A percentile compares a stretch with the other conserved stretches of the same genome.
Evolutionary conservation across 2,888 invertebrate genomes (phyloP).

Genomic region (Lasioglossum pauxillum): DNA sequence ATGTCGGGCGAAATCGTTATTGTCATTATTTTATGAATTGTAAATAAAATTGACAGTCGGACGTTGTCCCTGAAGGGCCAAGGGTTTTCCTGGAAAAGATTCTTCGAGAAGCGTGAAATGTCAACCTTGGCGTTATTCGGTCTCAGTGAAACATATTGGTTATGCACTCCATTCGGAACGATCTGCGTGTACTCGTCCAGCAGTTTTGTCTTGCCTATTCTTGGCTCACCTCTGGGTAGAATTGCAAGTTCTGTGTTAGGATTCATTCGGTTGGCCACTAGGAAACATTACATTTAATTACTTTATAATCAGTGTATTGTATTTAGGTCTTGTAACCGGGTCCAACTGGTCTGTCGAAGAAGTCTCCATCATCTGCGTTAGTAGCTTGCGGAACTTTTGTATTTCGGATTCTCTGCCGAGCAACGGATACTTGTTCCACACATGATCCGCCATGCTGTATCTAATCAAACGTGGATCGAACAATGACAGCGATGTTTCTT

Average conservation of each 20-base stretch:
- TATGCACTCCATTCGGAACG: slow-evolving; percentile 82
- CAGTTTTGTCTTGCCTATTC: slow-evolving; percentile 88
- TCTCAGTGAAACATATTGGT: slow-evolving; percentile 81
- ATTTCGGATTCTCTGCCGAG: slow-evolving; percentile 86
- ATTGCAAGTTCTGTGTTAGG: background rate
- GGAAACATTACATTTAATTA: slow-evolving; percentile 22
- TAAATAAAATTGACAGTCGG: background rate
- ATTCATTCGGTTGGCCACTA: background rate
- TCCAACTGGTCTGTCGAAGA: background rate
- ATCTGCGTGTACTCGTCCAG: slow-evolving; percentile 86
- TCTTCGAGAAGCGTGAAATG: background rate
- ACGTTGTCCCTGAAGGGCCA: background rate
- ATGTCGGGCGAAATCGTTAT: too few relatives aligned
- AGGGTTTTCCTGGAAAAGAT: background rate
- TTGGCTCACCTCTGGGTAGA: slow-evolving; percentile 85
- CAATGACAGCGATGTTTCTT: background rate
- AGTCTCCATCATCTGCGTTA: slow-evolving; percentile 64
- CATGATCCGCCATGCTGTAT: slow-evolving; percentile 61
- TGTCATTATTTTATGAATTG: too few relatives aligned
- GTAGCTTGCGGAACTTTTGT: slow-evolving; percentile 69
- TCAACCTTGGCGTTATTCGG: slow-evolving; percentile 81
- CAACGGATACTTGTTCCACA: slow-evolving; percentile 83
- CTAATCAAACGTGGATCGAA: slow-evolving; percentile 6
- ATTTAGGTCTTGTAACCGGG: slow-evolving; percentile 27
- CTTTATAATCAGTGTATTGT: slow-evolving; percentile 77